Percentiles rank a stretch among this genome's conserved stretches.
Conservation (phyloP, 1,140 invertebrate species). For the Orchesella cincta region DNA sequence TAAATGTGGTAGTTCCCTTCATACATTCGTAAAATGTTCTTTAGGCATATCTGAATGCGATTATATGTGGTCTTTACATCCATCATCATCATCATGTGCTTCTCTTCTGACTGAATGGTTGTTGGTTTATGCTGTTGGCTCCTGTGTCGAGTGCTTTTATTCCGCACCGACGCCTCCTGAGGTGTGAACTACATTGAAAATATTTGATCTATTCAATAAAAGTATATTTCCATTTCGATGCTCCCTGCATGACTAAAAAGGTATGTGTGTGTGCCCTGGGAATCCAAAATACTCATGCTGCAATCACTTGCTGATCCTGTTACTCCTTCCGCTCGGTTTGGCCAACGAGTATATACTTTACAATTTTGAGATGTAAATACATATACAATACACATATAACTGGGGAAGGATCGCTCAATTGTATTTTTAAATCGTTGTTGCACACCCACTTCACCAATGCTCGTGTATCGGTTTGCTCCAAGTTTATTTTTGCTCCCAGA, state of each 20-base stretch:
- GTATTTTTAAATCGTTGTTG: slow-evolving; percentile 12
- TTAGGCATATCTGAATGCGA: background rate
- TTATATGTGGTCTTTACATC: no score
- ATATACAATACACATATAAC: background rate
- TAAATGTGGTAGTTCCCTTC: background rate
- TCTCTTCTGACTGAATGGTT: background rate
- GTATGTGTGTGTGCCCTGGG: background rate
- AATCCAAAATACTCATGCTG: slow-evolving; percentile 1
- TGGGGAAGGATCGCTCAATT: background rate
- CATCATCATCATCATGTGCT: no score
- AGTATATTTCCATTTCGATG: slow-evolving; percentile 25
- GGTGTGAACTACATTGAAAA: slow-evolving; percentile 27
- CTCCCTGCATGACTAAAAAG: slow-evolving; percentile 27
- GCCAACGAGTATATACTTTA: background rate
- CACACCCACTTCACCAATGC: background rate
- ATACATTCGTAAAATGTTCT: background rate
- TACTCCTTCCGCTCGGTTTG: background rate
- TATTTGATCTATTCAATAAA: slow-evolving; percentile 29
- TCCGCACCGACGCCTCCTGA: slow-evolving; percentile 27
- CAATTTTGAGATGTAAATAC: background rate
- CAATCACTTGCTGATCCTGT: background rate
- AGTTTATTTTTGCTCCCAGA: background rate
- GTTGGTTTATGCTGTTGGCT: background rate
- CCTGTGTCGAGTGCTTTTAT: slow-evolving; percentile 25
- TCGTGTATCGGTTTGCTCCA: background rate